Conservation (phyloP, 1,140 invertebrate genomes). For the Cyclargus thomasi region DNA sequence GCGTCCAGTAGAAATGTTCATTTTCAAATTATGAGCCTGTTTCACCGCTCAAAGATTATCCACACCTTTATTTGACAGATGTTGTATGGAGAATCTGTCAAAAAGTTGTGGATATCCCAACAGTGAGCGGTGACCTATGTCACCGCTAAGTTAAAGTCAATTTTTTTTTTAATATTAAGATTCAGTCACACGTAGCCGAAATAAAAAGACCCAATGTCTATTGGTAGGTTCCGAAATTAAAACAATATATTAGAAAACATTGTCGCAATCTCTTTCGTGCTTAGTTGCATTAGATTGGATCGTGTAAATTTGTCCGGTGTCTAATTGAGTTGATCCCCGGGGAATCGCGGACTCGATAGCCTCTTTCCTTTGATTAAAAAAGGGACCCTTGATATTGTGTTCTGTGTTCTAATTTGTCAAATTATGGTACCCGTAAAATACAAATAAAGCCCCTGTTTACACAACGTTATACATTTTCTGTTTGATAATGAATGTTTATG, state of each 20-base stretch:
- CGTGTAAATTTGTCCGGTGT: conserved; percentile 57
- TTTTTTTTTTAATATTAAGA: no score
- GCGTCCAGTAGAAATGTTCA: no score
- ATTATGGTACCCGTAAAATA: conserved; percentile 4
- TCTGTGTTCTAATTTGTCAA: conserved; percentile 9
- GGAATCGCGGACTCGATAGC: conserved; percentile 32
- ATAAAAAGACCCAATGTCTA: conserved; percentile 8
- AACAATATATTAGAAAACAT: conserved; percentile 29
- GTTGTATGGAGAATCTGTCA: no score
- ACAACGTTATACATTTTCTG: background rate
- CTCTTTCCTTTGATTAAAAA: conserved; percentile 48
- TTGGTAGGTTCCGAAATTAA: conserved; percentile 9
- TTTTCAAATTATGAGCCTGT: no score
- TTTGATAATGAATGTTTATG: no score
- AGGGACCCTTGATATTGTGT: conserved; percentile 24
- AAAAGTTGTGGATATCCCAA: no score
- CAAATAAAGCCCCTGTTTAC: background rate
- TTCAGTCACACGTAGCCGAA: background rate
- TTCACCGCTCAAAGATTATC: no score
- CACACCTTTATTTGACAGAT: no score
- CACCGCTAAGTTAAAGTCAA: no score
- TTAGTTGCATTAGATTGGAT: conserved; percentile 50
- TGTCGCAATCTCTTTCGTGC: conserved; percentile 43
- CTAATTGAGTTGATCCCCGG: conserved; percentile 52
- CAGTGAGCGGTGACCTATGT: no score